phyloP scores from a whole-genome alignment of 2,113 vertebrate genomes.

The Gracilinanus agilis region DNA sequence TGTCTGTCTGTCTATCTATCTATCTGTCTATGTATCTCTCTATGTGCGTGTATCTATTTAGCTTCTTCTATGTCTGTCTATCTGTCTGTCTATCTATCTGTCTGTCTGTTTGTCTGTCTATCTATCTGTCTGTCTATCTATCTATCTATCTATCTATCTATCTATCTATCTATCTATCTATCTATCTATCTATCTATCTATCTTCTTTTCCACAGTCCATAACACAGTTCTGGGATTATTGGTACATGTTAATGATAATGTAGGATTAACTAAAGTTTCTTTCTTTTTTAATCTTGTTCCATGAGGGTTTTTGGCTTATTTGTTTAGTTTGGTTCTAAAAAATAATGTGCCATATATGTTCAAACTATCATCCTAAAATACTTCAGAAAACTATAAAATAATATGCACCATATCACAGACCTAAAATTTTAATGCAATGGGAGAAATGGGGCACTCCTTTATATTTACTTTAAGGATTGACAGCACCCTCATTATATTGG shows the following conservation, averaged over 20 bases:
- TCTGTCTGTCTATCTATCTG: no score
- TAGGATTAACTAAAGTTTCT: not conserved
- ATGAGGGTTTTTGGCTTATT: not conserved
- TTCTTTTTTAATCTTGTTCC: not conserved
- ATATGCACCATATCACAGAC: not conserved
- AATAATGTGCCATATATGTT: not conserved
- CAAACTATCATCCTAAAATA: constrained; percentile 2
- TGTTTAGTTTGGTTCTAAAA: constrained; percentile 2
- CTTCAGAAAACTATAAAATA: not conserved
- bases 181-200: not conserved
- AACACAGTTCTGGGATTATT: not conserved
- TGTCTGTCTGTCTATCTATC: not conserved
- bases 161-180: not conserved
- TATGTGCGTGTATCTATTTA: no score
- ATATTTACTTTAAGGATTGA: constrained; percentile 42
- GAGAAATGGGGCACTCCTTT: not conserved
- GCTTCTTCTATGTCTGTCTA: no score
- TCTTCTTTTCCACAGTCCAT: not conserved
- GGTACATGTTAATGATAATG: not conserved
- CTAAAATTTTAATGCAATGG: not conserved
- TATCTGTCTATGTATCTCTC: no score
- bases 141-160: not conserved
- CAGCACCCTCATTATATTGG: not conserved
- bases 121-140: not conserved
- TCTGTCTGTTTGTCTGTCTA: no score